Conservation (phyloP, 2,888 invertebrate genomes). For the Bruchidius siliquastri region DNA sequence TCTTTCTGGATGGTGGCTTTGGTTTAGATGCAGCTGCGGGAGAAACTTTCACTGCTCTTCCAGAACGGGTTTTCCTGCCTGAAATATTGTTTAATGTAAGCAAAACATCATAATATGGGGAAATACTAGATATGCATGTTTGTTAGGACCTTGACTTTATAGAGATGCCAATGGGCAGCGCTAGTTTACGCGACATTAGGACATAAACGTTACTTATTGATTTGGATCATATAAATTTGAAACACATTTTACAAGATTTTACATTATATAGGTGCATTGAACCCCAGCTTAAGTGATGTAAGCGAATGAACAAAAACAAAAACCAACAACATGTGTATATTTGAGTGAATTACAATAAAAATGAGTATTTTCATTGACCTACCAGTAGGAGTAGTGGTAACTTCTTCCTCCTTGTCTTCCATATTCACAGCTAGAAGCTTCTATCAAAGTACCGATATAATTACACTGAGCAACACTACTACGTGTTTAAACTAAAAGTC, state of each 20-base stretch:
- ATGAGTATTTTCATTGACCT: neutral
- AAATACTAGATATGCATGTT: too few species aligned
- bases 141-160: too few species aligned
- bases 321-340: neutral
- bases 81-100: neutral
- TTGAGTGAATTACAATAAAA: too few species aligned
- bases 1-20: constrained; percentile 31
- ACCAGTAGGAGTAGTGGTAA: neutral
- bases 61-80: constrained; percentile 3
- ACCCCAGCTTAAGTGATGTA: too few species aligned
- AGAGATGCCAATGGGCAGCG: too few species aligned
- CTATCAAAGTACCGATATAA: neutral
- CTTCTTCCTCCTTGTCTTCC: constrained; percentile 2
- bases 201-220: too few species aligned
- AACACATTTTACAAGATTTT: too few species aligned
- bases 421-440: neutral
- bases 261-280: too few species aligned
- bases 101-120: too few species aligned
- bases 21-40: neutral
- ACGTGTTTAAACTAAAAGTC: neutral
- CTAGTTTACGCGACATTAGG: too few species aligned
- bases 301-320: neutral
- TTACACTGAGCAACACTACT: neutral
- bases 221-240: too few species aligned
- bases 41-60: neutral